Base-by-base conservation (phyloP, 2,888 invertebrate genomes). In the Autographa gamma region DNA sequence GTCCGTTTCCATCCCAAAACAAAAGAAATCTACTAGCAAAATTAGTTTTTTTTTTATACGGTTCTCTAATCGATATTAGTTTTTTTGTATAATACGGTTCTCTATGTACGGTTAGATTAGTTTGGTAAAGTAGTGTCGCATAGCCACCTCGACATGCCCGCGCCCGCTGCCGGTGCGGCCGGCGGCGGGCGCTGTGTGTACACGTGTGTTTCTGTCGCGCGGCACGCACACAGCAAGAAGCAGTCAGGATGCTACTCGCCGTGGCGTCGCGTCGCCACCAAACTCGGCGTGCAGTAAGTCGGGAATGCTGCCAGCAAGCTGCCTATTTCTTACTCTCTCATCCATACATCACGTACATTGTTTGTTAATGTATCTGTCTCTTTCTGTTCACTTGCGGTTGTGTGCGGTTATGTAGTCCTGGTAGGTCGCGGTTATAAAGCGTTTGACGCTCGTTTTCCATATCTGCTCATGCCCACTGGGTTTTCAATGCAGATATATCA, bases 201-300 rank as follows among this genome's bases (percentile, higher is more conserved):
- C 87, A 88, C 88, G 90, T 96, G 94, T 92, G 88, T 91, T 91
- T 86, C 80, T 88, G 80, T 84, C 76, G 74, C 78, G 78, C 86
- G 86, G 85, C 87, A 89, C 90, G 86, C 89, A 84, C 86, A 86
- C 96, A 97, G 96, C 97, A 97, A 96, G 96, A 97, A 96, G 86
- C 82, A 80, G 96, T 93, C 96, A 90, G 96, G 97, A 93, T 97
- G 97, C 97, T 98, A 98, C 97, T 98, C 98, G 93, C 98, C 98
- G 96, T 98, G 98, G 98, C 97, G 98, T 92, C 97, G 98, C 96
- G 98, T 98, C 95, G 98, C 98, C 95, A 98, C 98, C 96, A 98
- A 98, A 96, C 97, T 98, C 93, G 98, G 98, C 97, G 98, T 98
- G 96, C 98, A 98, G 98, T 98, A 98, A 98, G 98, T 98, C 89